Base-by-base conservation (phyloP, 2,113 vertebrate genomes). In the Mus pahari region DNA sequence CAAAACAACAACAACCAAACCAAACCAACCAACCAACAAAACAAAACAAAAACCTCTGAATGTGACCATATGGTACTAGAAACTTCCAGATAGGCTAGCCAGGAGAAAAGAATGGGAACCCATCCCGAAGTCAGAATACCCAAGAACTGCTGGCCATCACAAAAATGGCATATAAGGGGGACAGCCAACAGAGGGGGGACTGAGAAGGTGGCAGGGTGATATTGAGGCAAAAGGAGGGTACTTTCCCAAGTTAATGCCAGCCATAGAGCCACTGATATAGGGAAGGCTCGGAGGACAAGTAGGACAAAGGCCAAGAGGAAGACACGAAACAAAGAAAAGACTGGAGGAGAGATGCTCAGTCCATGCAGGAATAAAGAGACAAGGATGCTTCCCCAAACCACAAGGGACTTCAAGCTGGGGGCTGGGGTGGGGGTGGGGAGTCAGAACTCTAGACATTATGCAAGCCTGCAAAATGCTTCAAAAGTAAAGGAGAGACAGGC, bases 381-480 rank as follows among this genome's bases (percentile, higher is more conserved):
- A 64, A 33, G 60, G 24, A 33, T 45, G n/a, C 39, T 10, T 7
- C 58, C n/a, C 81, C 39, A 84, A 42, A 84, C 24, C n/a, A 84
- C 1, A 3, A 42, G 26, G 26, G 55, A 24, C 4, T 82, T 60
- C 55, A 26, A 12, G 0, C 0, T 62, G 60, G 2, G 2, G 24
- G 55, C 14, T 5, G 48, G 48, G 45, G 45, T 48, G 78, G 33
- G 19, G 78, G 19, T 5, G 19, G 39, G 10, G 7, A 6, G 39
- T 4, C 60, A 64, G 39, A 5, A 5, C 58, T 66, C 60, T 3
- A 22, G 39, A 62, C 26, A 11, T 7, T 19, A 19, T 68, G 31
- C 82, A 33, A 7, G 22, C 39, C 39, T 9, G 14, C 24, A 42
- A 62, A 62, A 83, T 42, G 26, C 58, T 28, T 62, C 81, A 86